Conservation (phyloP, 1,140 invertebrate species). For the Epicauta chinensis region DNA sequence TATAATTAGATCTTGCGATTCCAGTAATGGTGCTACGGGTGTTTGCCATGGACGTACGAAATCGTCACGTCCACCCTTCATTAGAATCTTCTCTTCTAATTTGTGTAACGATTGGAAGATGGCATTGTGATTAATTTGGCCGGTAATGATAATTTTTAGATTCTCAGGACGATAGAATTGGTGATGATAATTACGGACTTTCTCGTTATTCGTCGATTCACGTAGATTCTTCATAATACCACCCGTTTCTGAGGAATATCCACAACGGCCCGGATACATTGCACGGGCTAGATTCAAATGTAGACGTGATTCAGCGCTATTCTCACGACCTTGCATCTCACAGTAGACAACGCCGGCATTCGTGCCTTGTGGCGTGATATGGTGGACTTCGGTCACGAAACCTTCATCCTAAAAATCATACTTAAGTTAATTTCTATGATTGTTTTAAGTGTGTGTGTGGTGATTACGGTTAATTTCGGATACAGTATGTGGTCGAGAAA, state of each 20-base stretch:
- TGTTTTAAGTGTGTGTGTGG: too few species aligned
- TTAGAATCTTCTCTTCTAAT: constrained; percentile 72
- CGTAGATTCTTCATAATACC: constrained; percentile 80
- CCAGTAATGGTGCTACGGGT: constrained; percentile 55
- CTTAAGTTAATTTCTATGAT: too few species aligned
- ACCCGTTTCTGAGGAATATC: constrained; percentile 79
- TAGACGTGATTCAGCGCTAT: constrained; percentile 64
- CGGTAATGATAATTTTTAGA: constrained; percentile 75
- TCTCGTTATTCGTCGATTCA: constrained; percentile 70
- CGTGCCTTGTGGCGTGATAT: constrained; percentile 79
- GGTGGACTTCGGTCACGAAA: constrained; percentile 87
- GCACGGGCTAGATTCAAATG: constrained; percentile 56
- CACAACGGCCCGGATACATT: constrained; percentile 73
- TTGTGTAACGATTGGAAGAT: constrained; percentile 67
- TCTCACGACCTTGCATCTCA: constrained; percentile 86
- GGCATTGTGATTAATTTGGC: constrained; percentile 68
- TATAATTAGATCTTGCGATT: constrained; percentile 48
- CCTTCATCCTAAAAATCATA: constrained; percentile 56
- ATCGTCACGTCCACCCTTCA: constrained; percentile 45
- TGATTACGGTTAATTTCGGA: constrained; percentile 68
- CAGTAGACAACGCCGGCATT: constrained; percentile 91
- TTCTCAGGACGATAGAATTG: constrained; percentile 89
- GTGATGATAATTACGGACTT: constrained; percentile 77
- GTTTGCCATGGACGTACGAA: constrained; percentile 73
- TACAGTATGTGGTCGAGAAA: constrained; percentile 87